These are phyloP conservation scores for Rotaria magnacalcarata DNA, from an alignment of 2,888 invertebrate genomes.

Conservation along the genomic window DNA sequence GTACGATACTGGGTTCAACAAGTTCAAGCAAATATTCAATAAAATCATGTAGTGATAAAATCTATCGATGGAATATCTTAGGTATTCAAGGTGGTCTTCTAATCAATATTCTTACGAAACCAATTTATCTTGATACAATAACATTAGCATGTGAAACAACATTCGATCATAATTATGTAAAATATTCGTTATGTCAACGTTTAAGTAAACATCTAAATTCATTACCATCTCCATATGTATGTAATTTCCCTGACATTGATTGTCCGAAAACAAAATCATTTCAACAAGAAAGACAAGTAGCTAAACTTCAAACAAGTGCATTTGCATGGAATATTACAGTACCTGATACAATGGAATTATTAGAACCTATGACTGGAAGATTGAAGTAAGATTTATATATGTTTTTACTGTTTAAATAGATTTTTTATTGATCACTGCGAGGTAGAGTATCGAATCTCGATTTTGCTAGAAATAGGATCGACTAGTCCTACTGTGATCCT, in stretches of 20 bases:
- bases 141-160: conserved; percentile 21
- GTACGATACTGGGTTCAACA: conserved; percentile 67
- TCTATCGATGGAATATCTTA: conserved; percentile 61
- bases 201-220: neutral
- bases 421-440: too few species aligned
- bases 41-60: conserved; percentile 57
- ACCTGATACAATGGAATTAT: neutral
- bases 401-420: too few species aligned
- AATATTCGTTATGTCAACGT: conserved; percentile 20
- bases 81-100: conserved; percentile 61
- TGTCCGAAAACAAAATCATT: neutral
- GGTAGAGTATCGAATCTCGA: too few species aligned
- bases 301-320: neutral
- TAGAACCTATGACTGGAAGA: neutral
- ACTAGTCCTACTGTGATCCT: too few species aligned
- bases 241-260: conserved; percentile 13
- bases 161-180: conserved; percentile 2
- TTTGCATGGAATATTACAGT: conserved; percentile 18
- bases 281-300: conserved; percentile 18
- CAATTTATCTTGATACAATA: conserved; percentile 74
- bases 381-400: neutral
- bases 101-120: conserved; percentile 64
- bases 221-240: neutral
- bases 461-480: too few species aligned
- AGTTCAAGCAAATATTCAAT: neutral